Percentiles rank a stretch among this genome's conserved stretches.
Conservation (phyloP, 2,113 vertebrate genomes). For the Campylomormyrus numenius region DNA sequence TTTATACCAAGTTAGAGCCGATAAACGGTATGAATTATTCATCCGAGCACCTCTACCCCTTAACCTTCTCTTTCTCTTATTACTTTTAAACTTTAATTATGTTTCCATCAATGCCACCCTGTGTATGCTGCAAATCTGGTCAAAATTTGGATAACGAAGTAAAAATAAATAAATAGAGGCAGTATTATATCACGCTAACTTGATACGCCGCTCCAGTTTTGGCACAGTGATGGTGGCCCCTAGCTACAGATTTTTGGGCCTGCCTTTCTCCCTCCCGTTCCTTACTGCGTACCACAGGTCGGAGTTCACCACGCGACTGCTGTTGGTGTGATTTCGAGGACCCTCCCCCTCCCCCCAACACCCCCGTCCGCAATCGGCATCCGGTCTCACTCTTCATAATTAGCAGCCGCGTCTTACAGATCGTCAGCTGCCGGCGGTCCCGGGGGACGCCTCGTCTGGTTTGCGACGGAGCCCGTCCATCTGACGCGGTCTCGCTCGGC, state of each 20-base stretch:
- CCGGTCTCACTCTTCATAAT: constrained; percentile 40
- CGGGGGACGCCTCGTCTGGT: constrained; percentile 30
- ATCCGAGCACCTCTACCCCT: constrained; percentile 41
- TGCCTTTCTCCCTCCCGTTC: neutral
- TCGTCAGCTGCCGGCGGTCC: constrained; percentile 39
- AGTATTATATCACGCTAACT: neutral
- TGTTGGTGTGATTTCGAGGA: constrained; percentile 16
- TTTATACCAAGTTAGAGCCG: constrained; percentile 36
- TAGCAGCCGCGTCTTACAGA: constrained; percentile 44
- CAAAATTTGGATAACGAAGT: constrained; percentile 44
- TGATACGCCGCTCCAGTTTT: neutral
- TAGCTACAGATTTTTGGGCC: constrained; percentile 32
- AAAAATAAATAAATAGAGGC: constrained; percentile 34
- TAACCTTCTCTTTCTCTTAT: constrained; percentile 31
- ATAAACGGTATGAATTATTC: constrained; percentile 42
- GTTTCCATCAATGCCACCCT: constrained; percentile 41
- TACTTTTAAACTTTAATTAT: constrained; percentile 32
- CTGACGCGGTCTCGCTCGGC: constrained; percentile 41
- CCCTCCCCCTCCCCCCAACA: neutral
- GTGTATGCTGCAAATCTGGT: constrained; percentile 41
- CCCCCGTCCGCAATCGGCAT: constrained; percentile 24
- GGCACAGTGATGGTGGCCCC: constrained; percentile 27
- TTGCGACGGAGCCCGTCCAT: constrained; percentile 39
- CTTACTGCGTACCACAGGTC: neutral
- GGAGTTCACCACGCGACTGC: constrained; percentile 20